Evolutionary conservation across 2,888 invertebrate genomes (phyloP), one percentile per base, ranked within the genome.

Genomic region (Dermolepida albohirtum): DNA sequence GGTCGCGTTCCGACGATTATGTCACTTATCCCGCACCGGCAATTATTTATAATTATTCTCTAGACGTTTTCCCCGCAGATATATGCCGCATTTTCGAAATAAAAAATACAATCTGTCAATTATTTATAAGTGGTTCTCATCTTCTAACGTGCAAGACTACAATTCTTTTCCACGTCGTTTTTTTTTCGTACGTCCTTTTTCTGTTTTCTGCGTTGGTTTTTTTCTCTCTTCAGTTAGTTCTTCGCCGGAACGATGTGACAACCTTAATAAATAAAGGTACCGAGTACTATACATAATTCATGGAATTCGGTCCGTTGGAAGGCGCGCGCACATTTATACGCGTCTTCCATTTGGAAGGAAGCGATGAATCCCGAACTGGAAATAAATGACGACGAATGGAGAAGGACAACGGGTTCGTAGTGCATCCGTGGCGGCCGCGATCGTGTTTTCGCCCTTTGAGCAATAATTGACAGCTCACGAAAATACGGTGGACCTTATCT

Each of bases 381-480:
- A 44, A 57, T 57, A 57, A 57, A 57, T 57, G 57, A 57, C 43
- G 43, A 12, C 27, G 57, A 57, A 34, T 34, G 34, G 34, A 34
- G 34, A 34, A 34, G 34, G 34, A 34, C 34, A 34, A 6, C 34
- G 10, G 34, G 34, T 34, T 10, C 12, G 27, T 57, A 22, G 27
- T 44, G 44, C 43, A 57, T 27, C 43, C 57, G 14, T 29, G 57
- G 44, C 57, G 43, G 43, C 12, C 10, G 34, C 34, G 34, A 34
- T 34, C 34, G 34, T 34, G 57, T 43, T 57, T 57, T 57, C 44
- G 43, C 43, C 27, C 43, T 57, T 57, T 34, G 34, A 34, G 57
- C 8, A 55, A 57, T 57, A 57, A 57, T 57, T 57, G 57, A 57
- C 57, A 57, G 57, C 44, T 8, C 57, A 57, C 57, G 57, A 57